Conservation (phyloP, 2,797 vertebrate species). For the Schizopygopsis malacanthus region DNA sequence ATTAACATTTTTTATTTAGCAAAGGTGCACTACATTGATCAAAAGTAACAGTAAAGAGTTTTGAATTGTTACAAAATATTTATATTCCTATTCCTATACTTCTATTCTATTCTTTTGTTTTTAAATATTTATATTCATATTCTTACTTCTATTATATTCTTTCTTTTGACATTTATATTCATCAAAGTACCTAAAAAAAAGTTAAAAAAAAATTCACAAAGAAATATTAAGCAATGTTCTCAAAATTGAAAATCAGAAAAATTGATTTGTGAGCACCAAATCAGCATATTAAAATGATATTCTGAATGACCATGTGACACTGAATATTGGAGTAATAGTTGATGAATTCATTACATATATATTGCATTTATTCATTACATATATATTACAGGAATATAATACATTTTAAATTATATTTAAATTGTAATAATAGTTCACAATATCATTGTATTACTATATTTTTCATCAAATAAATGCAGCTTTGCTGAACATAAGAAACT, state of each 20-base stretch:
- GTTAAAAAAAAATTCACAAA: too few relatives aligned
- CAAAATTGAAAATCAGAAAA: neutral
- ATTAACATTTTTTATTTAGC: neutral
- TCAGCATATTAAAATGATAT: neutral
- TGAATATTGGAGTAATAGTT: neutral
- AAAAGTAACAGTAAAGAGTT: neutral
- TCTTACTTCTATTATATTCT: neutral
- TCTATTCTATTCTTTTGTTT: too few relatives aligned
- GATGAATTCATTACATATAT: neutral
- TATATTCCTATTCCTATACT: neutral
- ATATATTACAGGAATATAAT: neutral
- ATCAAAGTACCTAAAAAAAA: neutral
- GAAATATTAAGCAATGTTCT: neutral
- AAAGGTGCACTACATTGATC: neutral
- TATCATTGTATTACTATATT: neutral
- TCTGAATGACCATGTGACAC: neutral
- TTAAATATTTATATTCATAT: neutral
- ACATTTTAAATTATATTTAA: neutral
- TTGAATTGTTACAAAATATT: neutral
- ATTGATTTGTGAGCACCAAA: neutral
- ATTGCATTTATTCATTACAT: too few relatives aligned
- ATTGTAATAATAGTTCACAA: neutral
- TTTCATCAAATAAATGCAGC: neutral
- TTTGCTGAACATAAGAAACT: neutral
- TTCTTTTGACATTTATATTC: neutral